phyloP scores from a whole-genome alignment of 2,888 invertebrate species.

The Cephus runcator region DNA sequence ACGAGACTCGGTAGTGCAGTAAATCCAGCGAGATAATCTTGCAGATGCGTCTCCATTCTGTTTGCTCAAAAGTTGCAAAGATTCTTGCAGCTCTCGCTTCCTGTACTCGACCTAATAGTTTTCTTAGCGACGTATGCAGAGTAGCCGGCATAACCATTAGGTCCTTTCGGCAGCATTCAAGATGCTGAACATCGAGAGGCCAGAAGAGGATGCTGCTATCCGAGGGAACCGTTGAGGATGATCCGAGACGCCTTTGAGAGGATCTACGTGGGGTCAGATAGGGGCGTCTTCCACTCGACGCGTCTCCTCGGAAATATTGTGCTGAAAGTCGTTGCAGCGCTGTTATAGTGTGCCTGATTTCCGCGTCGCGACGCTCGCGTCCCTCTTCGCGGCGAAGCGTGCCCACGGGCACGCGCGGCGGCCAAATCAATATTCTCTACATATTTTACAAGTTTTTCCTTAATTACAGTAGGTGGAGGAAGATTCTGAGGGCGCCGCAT shows the following conservation, averaged over 20 bases:
- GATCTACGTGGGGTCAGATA: too few relatives aligned
- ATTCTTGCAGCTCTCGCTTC: neutral
- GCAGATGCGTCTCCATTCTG: neutral
- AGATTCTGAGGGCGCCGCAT: neutral
- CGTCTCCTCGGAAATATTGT: neutral
- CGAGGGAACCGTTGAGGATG: neutral
- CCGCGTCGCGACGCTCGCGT: slow-evolving; percentile 39
- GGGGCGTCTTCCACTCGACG: neutral
- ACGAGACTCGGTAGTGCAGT: neutral
- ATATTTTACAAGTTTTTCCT: slow-evolving; percentile 49
- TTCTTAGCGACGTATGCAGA: neutral
- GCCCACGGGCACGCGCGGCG: slow-evolving; percentile 50
- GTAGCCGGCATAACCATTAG: too few relatives aligned
- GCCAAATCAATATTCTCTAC: slow-evolving; percentile 56
- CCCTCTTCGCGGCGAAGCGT: slow-evolving; percentile 22
- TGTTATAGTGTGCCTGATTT: slow-evolving; percentile 39
- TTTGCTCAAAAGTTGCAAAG: neutral
- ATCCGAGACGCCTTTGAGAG: neutral
- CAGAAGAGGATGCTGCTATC: neutral
- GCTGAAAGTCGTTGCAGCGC: neutral
- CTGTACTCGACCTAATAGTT: neutral
- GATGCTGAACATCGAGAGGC: neutral
- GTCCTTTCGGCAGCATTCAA: too few relatives aligned
- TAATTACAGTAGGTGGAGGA: slow-evolving; percentile 33
- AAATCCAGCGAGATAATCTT: neutral